Evolutionary conservation across 2,113 vertebrate species (phyloP), one percentile per base, ranked within the genome.

Genomic region (Pycnonotus jocosus): DNA sequence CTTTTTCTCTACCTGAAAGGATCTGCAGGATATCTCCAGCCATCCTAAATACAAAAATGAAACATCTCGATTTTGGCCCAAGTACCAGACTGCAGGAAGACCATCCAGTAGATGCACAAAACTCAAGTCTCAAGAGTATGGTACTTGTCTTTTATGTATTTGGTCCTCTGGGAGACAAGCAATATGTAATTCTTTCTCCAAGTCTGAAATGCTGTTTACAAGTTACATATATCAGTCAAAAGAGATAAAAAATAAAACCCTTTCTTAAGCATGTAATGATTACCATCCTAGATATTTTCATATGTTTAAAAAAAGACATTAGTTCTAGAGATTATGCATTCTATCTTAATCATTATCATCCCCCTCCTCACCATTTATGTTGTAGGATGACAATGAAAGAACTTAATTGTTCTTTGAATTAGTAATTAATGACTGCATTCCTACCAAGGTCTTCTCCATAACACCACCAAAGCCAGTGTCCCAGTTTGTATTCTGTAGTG

Each of bases 361-460:
- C 15, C 14, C 11, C n/a, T 78, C 13, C 22, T 40, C 1, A 1
- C 4, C 1, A 2, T 65, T 69, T 56, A 33, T 57, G 53, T 42
- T 45, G 15, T 2, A 45, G 28, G 11, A 78, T 0, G 0, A 45
- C 20, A 84, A n/a, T 4, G 3, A 11, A 74, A 90, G 12, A 38
- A 31, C 2, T 57, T 37, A 31, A 57, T 9, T 12, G 12, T 25
- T 73, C 50, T 20, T 17, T 54, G 33, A 88, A 82, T 60, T 23
- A 48, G 10, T n/a, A 74, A 62, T 66, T 60, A 62, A 74, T 15
- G 69, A 7, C 12, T 38, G 5, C 33, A 56, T 56, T 88, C 35
- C 45, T 35, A 64, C 18, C 12, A 47, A 87, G 56, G 31, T n/a
- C 38, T 85, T 62, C 47, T 62, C 20, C 23, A 35, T 4, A 65